These are phyloP conservation scores for Drosophila suzukii DNA, from an alignment of 1,140 invertebrate genomes.

Conservation along the genomic window DNA sequence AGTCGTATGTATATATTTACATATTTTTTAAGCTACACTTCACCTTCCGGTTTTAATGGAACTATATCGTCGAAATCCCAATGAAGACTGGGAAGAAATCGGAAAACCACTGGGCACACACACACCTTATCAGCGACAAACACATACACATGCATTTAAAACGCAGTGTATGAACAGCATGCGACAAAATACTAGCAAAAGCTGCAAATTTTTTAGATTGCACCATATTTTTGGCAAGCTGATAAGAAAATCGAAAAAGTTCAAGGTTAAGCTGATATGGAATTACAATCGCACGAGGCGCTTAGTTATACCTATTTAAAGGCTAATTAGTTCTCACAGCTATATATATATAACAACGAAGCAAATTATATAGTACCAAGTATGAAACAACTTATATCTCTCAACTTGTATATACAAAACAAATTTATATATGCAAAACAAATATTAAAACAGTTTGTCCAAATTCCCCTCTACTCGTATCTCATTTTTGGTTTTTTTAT, in stretches of 20 bases:
- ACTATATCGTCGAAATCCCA: constrained; percentile 21
- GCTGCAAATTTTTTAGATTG: constrained; percentile 9
- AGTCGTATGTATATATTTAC: too few species aligned
- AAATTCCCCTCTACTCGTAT: constrained; percentile 49
- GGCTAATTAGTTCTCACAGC: neutral
- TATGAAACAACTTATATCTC: neutral
- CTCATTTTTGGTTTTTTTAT: constrained; percentile 17
- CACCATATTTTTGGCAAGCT: constrained; percentile 9
- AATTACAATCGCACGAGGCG: neutral
- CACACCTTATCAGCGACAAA: constrained; percentile 36
- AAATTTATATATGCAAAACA: constrained; percentile 20
- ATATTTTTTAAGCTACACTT: neutral
- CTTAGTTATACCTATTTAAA: neutral
- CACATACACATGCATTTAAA: constrained; percentile 21
- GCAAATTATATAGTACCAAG: neutral
- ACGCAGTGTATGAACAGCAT: constrained; percentile 39
- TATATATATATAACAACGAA: neutral
- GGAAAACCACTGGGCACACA: constrained; percentile 22
- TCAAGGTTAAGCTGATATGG: constrained; percentile 38
- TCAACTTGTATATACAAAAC: neutral
- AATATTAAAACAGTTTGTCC: constrained; percentile 71
- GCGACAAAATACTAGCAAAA: constrained; percentile 29
- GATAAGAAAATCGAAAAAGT: constrained; percentile 30
- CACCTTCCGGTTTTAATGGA: constrained; percentile 6
- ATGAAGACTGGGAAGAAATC: constrained; percentile 29